Evolutionary conservation across 2,113 vertebrate genomes (phyloP).

Genomic region (Chloropsis cyanopogon): DNA sequence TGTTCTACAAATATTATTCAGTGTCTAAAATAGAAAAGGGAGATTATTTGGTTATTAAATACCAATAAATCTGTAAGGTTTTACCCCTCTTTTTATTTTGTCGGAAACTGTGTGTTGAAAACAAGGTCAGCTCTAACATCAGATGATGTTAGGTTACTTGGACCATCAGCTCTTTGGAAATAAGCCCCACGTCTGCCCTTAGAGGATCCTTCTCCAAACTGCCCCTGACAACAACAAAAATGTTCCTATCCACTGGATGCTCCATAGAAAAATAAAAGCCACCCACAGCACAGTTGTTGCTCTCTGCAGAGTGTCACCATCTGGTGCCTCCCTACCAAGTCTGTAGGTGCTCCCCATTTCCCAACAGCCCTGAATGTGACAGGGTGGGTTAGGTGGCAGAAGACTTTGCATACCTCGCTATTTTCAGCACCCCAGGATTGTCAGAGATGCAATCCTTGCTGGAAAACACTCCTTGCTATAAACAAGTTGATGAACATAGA

Average conservation of each 20-base stretch:
- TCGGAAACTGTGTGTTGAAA: background rate
- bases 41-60: background rate
- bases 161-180: background rate
- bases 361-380: background rate
- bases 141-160: background rate
- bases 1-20: background rate
- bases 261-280: background rate
- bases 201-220: background rate
- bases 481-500: background rate
- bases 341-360: background rate
- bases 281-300: background rate
- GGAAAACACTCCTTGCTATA: background rate
- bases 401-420: background rate
- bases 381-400: background rate
- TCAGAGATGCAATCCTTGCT: background rate
- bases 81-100: background rate
- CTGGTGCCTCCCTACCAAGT: background rate
- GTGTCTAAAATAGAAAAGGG: background rate
- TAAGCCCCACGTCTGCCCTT: rapidly evolving
- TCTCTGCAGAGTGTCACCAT: background rate
- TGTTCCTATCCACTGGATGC: background rate
- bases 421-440: background rate
- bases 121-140: background rate
- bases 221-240: background rate
- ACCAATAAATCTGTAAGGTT: background rate